These are phyloP conservation scores for Apteryx owenii DNA, from an alignment of 2,113 vertebrate genomes.

Conservation along the genomic window DNA sequence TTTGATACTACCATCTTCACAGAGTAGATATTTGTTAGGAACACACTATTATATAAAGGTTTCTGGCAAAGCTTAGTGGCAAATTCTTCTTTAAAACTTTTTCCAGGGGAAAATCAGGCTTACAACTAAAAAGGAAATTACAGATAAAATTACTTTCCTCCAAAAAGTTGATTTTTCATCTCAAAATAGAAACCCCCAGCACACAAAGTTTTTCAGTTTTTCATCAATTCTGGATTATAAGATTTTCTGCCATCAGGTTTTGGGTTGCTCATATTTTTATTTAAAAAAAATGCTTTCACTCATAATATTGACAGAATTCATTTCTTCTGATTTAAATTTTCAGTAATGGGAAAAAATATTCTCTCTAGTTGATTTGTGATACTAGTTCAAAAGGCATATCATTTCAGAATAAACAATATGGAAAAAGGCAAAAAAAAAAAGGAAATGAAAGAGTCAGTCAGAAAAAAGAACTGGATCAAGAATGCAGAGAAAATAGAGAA, in stretches of 20 bases:
- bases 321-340: slow-evolving; percentile 14
- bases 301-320: background rate
- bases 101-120: background rate
- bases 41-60: background rate
- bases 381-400: background rate
- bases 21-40: background rate
- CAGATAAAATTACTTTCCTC: background rate
- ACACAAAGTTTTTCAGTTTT: background rate
- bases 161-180: background rate
- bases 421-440: background rate
- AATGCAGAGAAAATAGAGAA: background rate
- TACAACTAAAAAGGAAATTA: background rate
- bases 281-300: background rate
- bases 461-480: background rate
- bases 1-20: background rate
- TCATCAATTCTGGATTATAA: background rate
- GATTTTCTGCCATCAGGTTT: background rate
- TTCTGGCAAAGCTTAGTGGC: background rate
- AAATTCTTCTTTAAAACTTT: background rate
- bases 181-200: slow-evolving; percentile 11
- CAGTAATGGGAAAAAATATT: background rate
- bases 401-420: slow-evolving; percentile 21
- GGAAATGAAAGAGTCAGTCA: background rate
- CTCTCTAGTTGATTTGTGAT: background rate
- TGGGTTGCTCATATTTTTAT: background rate